phyloP scores from a whole-genome alignment of 2,113 vertebrate species.

The Gadus chalcogrammus region DNA sequence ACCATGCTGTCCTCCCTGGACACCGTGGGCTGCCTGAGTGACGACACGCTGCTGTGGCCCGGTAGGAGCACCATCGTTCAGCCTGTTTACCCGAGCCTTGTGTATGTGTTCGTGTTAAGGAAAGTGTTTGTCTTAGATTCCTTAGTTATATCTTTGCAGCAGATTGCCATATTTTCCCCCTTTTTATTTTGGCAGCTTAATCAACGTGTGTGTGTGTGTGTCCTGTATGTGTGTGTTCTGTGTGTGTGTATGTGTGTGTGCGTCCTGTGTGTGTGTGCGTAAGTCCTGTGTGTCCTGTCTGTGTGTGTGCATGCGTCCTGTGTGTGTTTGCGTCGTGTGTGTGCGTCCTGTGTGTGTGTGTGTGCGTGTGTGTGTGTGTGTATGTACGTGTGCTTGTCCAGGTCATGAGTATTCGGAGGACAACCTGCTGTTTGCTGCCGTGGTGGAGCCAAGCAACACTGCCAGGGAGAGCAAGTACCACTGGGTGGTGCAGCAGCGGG shows the following conservation, averaged over 20 bases:
- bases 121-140: too few species aligned
- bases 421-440: conserved; percentile 88
- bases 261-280: too few species aligned
- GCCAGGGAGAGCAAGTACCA: conserved; percentile 81
- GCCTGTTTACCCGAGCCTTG: not conserved
- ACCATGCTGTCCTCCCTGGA: conserved; percentile 95
- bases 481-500: conserved; percentile 83
- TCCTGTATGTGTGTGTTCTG: too few species aligned
- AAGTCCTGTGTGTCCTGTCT: not conserved
- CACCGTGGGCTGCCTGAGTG: conserved; percentile 76
- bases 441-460: conserved; percentile 83
- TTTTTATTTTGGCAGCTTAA: too few species aligned
- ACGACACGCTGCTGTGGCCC: conserved; percentile 90
- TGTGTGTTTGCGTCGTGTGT: not conserved
- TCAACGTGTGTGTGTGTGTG: not conserved
- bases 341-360: not conserved
- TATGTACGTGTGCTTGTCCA: conserved; percentile 41
- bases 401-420: conserved; percentile 95
- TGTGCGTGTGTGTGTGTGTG: not conserved
- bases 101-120: not conserved
- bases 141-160: too few species aligned
- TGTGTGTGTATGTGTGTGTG: too few species aligned
- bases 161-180: too few species aligned
- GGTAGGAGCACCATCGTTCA: conserved; percentile 68
- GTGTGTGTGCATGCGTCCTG: not conserved